Evolutionary conservation across 2,888 invertebrate genomes (phyloP).

Genomic region (Nasonia oneida): DNA sequence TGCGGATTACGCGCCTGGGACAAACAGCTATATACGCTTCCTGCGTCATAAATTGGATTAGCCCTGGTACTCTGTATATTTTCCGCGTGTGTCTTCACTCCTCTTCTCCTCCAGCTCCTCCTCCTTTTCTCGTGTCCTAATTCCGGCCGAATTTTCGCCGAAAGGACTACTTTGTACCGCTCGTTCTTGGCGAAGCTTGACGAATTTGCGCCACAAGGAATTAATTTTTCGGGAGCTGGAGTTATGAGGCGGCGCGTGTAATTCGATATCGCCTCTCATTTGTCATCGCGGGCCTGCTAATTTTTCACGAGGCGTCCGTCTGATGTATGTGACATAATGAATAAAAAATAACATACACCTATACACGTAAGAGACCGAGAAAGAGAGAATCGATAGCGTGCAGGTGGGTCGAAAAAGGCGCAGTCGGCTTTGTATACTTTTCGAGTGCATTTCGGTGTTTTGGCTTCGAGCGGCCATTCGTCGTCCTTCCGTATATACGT

Average conservation of each 20-base stretch:
- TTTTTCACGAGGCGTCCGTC: not conserved
- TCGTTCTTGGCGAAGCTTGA: slow-evolving; percentile 37
- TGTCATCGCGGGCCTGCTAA: not conserved
- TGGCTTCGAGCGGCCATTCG: slow-evolving; percentile 44
- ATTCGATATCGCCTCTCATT: not conserved
- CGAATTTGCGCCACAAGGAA: slow-evolving; percentile 17
- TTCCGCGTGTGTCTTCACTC: not conserved
- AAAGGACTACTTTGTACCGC: not conserved
- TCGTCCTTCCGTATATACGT: not conserved
- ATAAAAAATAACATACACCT: not conserved
- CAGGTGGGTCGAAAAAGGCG: not conserved
- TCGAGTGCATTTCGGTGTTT: slow-evolving; percentile 62
- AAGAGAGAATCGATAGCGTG: not conserved
- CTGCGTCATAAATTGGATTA: slow-evolving; percentile 74
- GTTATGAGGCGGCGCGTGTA: not conserved
- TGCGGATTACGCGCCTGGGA: slow-evolving; percentile 67
- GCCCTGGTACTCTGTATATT: slow-evolving; percentile 60
- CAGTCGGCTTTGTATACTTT: slow-evolving; percentile 38
- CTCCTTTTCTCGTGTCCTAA: slow-evolving; percentile 3
- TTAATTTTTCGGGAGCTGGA: slow-evolving; percentile 36
- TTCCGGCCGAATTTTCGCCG: slow-evolving; percentile 43
- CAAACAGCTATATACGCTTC: slow-evolving; percentile 61
- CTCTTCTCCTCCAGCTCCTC: not conserved
- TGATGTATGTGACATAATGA: not conserved
- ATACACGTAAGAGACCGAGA: no score